A percentile compares a stretch with the other conserved stretches of the same genome.
phyloP scores from a whole-genome alignment of 2,113 vertebrate species.

The Peromyscus polionotus region DNA sequence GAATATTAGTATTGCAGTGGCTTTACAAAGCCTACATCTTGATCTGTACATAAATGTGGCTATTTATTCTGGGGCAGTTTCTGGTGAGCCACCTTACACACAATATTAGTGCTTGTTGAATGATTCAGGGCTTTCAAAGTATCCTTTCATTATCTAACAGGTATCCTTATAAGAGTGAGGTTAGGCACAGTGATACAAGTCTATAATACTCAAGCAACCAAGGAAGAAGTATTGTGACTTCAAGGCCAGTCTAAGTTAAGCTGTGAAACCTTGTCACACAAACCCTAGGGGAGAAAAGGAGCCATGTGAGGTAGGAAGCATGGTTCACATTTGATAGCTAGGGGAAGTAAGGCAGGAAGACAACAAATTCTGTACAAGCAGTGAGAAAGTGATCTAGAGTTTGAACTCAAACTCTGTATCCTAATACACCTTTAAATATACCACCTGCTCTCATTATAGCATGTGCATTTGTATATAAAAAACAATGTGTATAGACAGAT shows the following conservation, averaged over 20 bases:
- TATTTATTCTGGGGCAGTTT: neutral
- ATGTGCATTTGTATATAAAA: neutral
- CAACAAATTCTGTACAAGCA: neutral
- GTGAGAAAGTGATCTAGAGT: neutral
- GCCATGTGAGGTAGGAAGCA: neutral
- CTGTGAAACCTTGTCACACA: neutral
- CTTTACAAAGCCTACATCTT: neutral
- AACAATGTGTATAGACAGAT: neutral
- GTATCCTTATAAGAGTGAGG: neutral
- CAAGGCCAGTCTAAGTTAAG: neutral
- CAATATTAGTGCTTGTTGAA: neutral
- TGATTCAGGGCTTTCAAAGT: neutral
- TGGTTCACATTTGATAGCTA: neutral
- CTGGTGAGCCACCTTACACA: neutral
- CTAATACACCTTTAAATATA: neutral
- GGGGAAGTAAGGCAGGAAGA: neutral
- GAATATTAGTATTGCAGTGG: neutral
- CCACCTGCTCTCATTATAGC: neutral
- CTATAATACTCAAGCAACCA: neutral
- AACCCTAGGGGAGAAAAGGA: neutral
- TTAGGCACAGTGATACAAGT: neutral
- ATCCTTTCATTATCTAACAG: neutral
- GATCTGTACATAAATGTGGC: neutral
- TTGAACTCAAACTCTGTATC: neutral
- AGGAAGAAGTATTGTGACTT: neutral